Base-by-base conservation (phyloP, 2,113 vertebrate species). In the Osmerus mordax region DNA sequence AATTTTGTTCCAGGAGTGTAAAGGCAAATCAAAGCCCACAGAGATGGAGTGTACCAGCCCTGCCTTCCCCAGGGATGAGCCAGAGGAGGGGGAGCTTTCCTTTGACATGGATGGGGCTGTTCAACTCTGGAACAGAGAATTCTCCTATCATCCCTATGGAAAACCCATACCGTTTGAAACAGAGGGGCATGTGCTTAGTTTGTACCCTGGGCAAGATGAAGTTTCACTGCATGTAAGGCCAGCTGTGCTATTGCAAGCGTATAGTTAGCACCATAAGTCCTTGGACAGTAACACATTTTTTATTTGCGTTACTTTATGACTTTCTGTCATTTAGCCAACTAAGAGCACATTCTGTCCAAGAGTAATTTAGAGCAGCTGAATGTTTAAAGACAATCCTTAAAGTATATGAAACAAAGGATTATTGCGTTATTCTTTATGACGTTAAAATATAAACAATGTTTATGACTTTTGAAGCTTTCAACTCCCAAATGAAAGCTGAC, bases 201-300 rank as follows among this genome's bases (percentile, higher is more conserved):
- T 98, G 79, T 93, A 91, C 73, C 91, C 91, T 0, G 94, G 92
- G 0, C 91, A 94, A 0, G 87, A 91, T 0, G 83, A 95, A 75
- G 86, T 98, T 19, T 89, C 95, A 52, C 88, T 96, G 0, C 88
- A 95, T 21, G 97, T 98, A 92, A 74, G 89, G 72, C 7, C 18
- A 58, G 29, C 41, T 19, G 64, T 11, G 11, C 23, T 14, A 60
- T 47, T 2, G 9, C 2, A 65, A 61, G 66, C 9, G 1, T 15
- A 16, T 29, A 23, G 9, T n/a, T 29, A 23, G 51, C 32, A 0
- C 60, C 18, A n/a, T 19, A 58, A 18, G 21, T 47, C 28, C 41
- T 71, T 29, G n/a, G 13, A 71, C 52, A 9, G 53, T 47, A 1
- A 23, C 52, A 15, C 13, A 25, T 32, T 32, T 32, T 4, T 32